Percentiles rank a stretch among this genome's conserved stretches.
phyloP scores from a whole-genome alignment of 2,888 invertebrate genomes.

The Aporophyla nigra region DNA sequence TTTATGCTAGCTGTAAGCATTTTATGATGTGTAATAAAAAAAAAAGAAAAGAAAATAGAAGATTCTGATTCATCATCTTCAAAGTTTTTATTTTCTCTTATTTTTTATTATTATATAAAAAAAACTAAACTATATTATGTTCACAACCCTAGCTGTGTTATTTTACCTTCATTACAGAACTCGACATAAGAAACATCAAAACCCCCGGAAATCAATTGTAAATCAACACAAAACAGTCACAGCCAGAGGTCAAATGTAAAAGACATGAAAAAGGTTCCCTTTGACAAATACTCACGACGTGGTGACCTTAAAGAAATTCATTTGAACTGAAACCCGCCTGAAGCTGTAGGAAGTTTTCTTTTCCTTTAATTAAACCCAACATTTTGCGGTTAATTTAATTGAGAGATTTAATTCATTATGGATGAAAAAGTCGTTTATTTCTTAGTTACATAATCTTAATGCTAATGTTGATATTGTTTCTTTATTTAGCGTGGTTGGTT shows the following conservation, averaged over 20 bases:
- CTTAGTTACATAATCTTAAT: too few relatives aligned
- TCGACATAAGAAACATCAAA: constrained; percentile 12
- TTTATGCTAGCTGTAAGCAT: too few relatives aligned
- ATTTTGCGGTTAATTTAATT: constrained; percentile 14
- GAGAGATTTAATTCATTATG: neutral
- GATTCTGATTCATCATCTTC: too few relatives aligned
- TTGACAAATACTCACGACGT: constrained; percentile 30
- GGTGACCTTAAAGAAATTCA: constrained; percentile 43
- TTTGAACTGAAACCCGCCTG: constrained; percentile 36
- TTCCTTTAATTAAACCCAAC: constrained; percentile 19
- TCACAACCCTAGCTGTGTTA: neutral
- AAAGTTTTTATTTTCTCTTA: too few relatives aligned
- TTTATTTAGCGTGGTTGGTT: too few relatives aligned
- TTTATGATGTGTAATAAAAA: too few relatives aligned
- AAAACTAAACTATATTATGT: too few relatives aligned
- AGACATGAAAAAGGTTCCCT: constrained; percentile 25
- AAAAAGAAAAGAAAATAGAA: too few relatives aligned
- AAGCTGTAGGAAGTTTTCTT: constrained; percentile 16
- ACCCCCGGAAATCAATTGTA: constrained; percentile 9
- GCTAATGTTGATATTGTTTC: too few relatives aligned
- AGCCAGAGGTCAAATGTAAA: constrained; percentile 9
- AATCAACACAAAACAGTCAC: constrained; percentile 14
- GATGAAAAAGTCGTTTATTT: too few relatives aligned
- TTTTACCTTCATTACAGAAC: constrained; percentile 9
- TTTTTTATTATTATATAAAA: neutral